Conservation (phyloP, 2,113 vertebrate genomes). For the Gadus chalcogrammus region DNA sequence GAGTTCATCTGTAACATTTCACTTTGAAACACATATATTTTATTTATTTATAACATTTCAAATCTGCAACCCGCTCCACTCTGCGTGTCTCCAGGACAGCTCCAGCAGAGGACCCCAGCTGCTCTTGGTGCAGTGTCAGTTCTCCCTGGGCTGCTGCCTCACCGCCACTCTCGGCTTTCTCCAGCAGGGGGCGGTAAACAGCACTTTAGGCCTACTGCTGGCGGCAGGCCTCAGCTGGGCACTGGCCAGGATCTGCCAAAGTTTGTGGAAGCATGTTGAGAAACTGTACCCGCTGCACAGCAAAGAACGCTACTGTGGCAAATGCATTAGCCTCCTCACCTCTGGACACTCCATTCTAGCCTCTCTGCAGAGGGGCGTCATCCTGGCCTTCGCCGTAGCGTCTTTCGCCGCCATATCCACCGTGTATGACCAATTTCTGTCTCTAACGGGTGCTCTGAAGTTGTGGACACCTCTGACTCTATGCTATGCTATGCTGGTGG, state of each 20-base stretch:
- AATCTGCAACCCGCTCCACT: background rate
- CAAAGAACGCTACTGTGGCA: constrained; percentile 73
- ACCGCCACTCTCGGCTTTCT: constrained; percentile 80
- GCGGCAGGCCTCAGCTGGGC: constrained; percentile 73
- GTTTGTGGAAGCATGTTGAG: constrained; percentile 69
- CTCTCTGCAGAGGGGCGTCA: constrained; percentile 67
- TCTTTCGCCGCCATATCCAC: constrained; percentile 70
- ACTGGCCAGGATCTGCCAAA: constrained; percentile 47
- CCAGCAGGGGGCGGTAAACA: constrained; percentile 80
- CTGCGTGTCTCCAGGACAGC: constrained; percentile 36
- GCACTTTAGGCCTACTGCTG: constrained; percentile 75
- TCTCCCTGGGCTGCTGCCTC: constrained; percentile 82
- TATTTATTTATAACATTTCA: background rate
- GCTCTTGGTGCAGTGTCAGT: constrained; percentile 79
- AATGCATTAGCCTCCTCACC: constrained; percentile 80
- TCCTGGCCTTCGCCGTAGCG: constrained; percentile 72
- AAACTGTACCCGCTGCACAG: constrained; percentile 79
- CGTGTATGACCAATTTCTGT: constrained; percentile 82
- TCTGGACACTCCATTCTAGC: constrained; percentile 61
- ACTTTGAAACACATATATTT: background rate
- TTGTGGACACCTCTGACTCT: constrained; percentile 87
- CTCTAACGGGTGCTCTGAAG: constrained; percentile 75
- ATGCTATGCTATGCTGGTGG: constrained; percentile 82
- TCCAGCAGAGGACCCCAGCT: constrained; percentile 53
- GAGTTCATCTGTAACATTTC: background rate